Percentiles rank a stretch among this genome's conserved stretches.
Conservation (phyloP, 2,797 vertebrate species). For the Acrossocheilus fasciatus region DNA sequence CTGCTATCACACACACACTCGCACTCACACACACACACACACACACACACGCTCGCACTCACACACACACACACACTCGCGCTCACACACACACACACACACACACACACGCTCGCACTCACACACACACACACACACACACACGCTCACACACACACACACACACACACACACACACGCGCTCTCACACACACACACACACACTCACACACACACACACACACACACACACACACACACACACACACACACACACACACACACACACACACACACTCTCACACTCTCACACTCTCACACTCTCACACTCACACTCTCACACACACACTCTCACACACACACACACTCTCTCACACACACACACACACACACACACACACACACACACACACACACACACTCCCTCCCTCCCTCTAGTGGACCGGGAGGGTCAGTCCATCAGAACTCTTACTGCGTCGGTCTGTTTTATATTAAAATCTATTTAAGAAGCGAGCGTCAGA, state of each 20-base stretch:
- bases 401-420: slow-evolving; percentile 23
- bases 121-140: no score
- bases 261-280: not conserved
- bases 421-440: slow-evolving; percentile 29
- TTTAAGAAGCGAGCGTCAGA: slow-evolving; percentile 70
- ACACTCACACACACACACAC: no score
- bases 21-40: not conserved
- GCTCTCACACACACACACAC: no score
- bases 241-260: not conserved
- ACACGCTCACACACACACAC: no score
- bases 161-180: no score
- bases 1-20: slow-evolving; percentile 23
- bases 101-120: not conserved
- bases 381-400: not conserved
- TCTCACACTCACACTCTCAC: slow-evolving; percentile 26
- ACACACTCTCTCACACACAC: slow-evolving; percentile 19
- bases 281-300: slow-evolving; percentile 25
- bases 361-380: not conserved
- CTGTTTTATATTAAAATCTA: slow-evolving; percentile 86
- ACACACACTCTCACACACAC: slow-evolving; percentile 36
- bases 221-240: slow-evolving; percentile 10
- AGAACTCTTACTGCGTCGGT: slow-evolving; percentile 73
- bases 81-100: not conserved
- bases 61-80: not conserved
- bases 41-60: slow-evolving; percentile 28